Base-by-base conservation (phyloP, 1,140 invertebrate species). In the Hormaphis cornu region DNA sequence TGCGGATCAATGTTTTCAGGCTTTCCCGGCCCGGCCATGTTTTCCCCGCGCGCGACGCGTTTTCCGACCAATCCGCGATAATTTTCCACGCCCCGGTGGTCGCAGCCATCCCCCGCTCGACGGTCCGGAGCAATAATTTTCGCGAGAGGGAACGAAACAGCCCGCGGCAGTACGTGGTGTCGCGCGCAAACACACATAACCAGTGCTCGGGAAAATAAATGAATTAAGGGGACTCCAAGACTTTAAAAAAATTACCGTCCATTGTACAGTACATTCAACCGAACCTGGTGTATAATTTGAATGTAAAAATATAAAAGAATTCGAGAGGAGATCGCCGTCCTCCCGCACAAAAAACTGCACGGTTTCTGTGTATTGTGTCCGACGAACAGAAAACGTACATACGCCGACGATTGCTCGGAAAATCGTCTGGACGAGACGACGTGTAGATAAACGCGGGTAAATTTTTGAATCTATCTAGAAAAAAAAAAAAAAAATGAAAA, bases 11-110 rank as follows among this genome's bases (percentile, higher is more conserved):
- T 66, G 61, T 66, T 66, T 63, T 66, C 18, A 66, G 44, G 61
- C 61, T 66, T 66, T 66, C 61, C 61, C 61, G 30, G 18, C 26
- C 35, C 61, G 61, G 61, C 61, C 61, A 66, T 66, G 61, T 66
- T 66, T 66, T 66, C 61, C 61, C 37, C 7, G 37, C 37, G 14
- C 54, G 40, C 40, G 40, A 48, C 20, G 61, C 42, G 8, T 66
- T 66, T 66, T 35, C 61, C 61, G 61, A 66, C 61, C 61, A 66
- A 66, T 66, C 61, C 42, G 61, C 61, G 50, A 66, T 66, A 66
- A 66, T 66, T 66, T 66, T 66, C 61, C 61, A 66, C 61, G 61
- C 61, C 61, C 61, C 30, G 18, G n/a, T 33, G 61, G 61, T 50
- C 61, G 44, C 61, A 42, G 12, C 28, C 5, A 16, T 44, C 35